Evolutionary conservation across 1,140 invertebrate species (phyloP), one percentile per base, ranked within the genome.

Genomic region (Neomicropteryx cornuta): DNA sequence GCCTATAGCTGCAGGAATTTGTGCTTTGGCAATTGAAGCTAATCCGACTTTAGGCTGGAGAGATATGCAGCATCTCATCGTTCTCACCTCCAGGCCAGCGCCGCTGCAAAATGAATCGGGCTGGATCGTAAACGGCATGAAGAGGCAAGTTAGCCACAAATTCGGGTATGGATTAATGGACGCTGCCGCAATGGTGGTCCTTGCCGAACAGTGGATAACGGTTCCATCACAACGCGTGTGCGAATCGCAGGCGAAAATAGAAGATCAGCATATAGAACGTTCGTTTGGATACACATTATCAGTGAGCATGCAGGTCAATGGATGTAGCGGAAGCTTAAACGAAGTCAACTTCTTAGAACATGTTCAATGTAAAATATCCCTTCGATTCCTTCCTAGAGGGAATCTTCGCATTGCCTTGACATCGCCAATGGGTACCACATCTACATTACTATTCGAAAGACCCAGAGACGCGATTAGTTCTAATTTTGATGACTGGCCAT

Each of bases 131-230:
- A 96, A 95, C 52, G 92, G 90, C 2, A 84, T 92, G 3, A 86
- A 89, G 51, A 71, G 89, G 38, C 90, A 89, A 72, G 87, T 91
- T 19, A 90, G 84, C 49, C 90, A 94, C 57, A 90, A 93, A 62
- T 97, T 96, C 59, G 95, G 95, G 8, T 98, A 97, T 57, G 95
- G 95, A 3, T 60, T 98, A 28, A 95, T 98, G 87, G 92, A 98
- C 64, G 93, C 91, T 1, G 84, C 79, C 11, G 79, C 79, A 11
- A 85, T 98, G 79, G 91, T 97, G 2, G 78, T 73, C 14, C 64
- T 94, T 41, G 92, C 95, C 2, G 79, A 87, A 55, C 78, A 84
- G 50, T 98, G 95, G 95, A 86, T 76, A n/a, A 83, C 76, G 23
- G 89, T 96, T 17, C 93, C 94, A 1, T 81, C 87, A 14, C 92